Evolutionary conservation across 2,888 invertebrate species (phyloP), one percentile per base, ranked within the genome.

Genomic region (Pimpla rufipes): DNA sequence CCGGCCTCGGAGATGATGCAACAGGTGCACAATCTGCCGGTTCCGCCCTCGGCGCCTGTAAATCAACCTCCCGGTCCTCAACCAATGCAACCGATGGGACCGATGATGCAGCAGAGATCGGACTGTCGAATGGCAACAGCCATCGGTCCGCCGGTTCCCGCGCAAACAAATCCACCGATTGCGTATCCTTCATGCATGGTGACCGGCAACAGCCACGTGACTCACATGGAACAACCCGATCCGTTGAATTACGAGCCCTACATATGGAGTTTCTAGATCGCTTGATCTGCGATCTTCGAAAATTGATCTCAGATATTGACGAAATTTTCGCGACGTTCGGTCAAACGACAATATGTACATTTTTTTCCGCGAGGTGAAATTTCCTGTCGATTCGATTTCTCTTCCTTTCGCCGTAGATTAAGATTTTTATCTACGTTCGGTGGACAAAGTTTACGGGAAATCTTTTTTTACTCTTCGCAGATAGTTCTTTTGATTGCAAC

Each of bases 181-280:
- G 85, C 87, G 62, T 93, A 93, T 87, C 88, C 93, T 1, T 93
- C 93, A 10, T 93, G 93, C 75, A 92, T 93, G 91, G 88, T 92
- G 23, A 85, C 55, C 73, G 66, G 88, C 13, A 91, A 86, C 67
- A 87, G 66, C 84, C 91, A 92, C 45, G 62, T 90, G 18, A 86
- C 81, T 81, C 89, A 91, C 45, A 90, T 93, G 90, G 93, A 93
- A 57, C 93, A 93, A 80, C 85, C 91, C 0, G 93, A 93, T 81
- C 87, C 91, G 10, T 87, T 93, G 70, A 93, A 93, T 81, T 93
- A 93, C 71, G 93, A 93, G 85, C 93, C 93, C 6, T 93, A 93
- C 62, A 93, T 93, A 70, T 93, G 93, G 93, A 93, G 90, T 75
- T 93, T 93, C 84, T 93, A 89, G 87, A 85, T 67, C 21, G 45